A percentile compares a stretch with the other conserved stretches of the same genome.
These are phyloP conservation scores for Acanthochromis polyacanthus DNA, from an alignment of 2,113 vertebrate genomes.

Conservation along the genomic window DNA sequence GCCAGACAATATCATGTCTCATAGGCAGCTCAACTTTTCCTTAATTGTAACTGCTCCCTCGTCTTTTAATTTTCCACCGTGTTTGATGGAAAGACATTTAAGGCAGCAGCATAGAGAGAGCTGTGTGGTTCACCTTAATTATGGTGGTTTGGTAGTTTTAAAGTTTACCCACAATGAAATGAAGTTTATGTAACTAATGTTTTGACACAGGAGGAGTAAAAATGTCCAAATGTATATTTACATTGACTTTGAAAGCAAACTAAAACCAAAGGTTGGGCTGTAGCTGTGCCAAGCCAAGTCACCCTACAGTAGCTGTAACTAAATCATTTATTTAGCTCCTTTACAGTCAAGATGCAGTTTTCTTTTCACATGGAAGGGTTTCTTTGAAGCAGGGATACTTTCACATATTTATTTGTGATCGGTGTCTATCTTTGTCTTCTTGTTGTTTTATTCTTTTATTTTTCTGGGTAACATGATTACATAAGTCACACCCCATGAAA, in stretches of 20 bases:
- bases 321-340: neutral
- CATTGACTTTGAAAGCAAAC: neutral
- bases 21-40: neutral
- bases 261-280: neutral
- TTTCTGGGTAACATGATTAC: neutral
- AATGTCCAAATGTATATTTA: too few species aligned
- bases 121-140: neutral
- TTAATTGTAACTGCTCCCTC: neutral
- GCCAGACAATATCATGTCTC: neutral
- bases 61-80: neutral
- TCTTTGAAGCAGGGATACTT: neutral
- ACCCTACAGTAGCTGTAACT: neutral
- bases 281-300: neutral
- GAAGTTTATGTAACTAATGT: slow-evolving; percentile 7
- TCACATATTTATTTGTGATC: neutral
- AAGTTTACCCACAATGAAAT: slow-evolving; percentile 2
- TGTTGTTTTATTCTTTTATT: neutral
- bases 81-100: slow-evolving; percentile 15
- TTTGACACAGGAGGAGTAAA: too few species aligned
- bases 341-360: neutral
- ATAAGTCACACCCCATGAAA: neutral
- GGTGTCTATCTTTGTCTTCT: neutral
- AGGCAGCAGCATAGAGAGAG: neutral
- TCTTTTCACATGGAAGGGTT: neutral
- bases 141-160: slow-evolving; percentile 7